These are phyloP conservation scores for Lerema accius DNA, from an alignment of 1,140 invertebrate species.

Conservation along the genomic window DNA sequence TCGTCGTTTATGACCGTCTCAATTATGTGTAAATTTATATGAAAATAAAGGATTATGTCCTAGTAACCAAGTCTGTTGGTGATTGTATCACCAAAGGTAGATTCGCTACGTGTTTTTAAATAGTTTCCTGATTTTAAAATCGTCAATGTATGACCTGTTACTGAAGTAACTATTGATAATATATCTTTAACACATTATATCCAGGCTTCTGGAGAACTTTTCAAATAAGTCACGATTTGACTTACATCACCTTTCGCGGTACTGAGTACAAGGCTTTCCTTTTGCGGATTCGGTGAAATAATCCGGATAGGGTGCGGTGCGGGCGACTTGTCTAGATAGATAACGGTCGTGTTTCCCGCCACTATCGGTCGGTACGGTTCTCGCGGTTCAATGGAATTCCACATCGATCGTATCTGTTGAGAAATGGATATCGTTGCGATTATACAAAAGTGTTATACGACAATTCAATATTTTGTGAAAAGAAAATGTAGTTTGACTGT, in stretches of 20 bases:
- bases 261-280: constrained; percentile 1
- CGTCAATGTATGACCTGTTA: too few species aligned
- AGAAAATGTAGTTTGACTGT: too few species aligned
- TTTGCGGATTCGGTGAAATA: constrained; percentile 10
- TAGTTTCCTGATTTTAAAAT: too few species aligned
- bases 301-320: constrained; percentile 18
- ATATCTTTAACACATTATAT: too few species aligned
- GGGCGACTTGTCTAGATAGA: constrained; percentile 18
- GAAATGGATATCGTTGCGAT: background rate
- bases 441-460: background rate
- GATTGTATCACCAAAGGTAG: too few species aligned
- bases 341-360: constrained; percentile 17
- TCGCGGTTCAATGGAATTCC: constrained; percentile 1
- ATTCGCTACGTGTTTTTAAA: too few species aligned
- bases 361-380: background rate
- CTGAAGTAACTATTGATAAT: too few species aligned
- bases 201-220: constrained; percentile 6
- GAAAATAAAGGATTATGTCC: too few species aligned
- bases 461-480: too few species aligned
- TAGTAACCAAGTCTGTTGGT: too few species aligned
- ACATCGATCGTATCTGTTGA: background rate
- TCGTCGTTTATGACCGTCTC: too few species aligned
- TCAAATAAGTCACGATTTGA: constrained; percentile 11
- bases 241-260: background rate
- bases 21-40: too few species aligned